Evolutionary conservation across 2,888 invertebrate genomes (phyloP), one percentile per base, ranked within the genome.

Genomic region (Stenodema calcarata): DNA sequence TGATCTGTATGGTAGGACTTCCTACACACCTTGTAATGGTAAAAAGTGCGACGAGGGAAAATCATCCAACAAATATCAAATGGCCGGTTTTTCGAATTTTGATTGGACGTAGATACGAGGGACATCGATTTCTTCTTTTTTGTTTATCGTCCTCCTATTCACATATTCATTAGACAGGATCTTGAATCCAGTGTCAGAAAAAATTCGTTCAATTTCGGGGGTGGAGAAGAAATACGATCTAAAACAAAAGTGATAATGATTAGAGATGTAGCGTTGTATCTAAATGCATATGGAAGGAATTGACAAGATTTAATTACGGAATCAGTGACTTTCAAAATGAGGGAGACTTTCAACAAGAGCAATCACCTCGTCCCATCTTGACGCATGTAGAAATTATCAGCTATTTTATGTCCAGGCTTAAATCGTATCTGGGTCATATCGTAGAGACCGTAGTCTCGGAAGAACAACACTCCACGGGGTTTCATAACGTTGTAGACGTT

Each of bases 401-500:
- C 91, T 80, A 99, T 96, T 91, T 99, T 98, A 90, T 97, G 95
- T 0, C 98, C 98, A 0, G 97, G 94, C 88, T 96, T 96, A 91
- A 99, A 99, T 47, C 99, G 93, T 80, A 99, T 90, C 92, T 99
- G 98, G 0, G 99, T 97, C 95, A 99, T 97, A 91, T 99, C 99
- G 90, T 98, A 96, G 0, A 97, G 92, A 0, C 98, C 99, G 91
- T 99, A 99, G 91, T 99, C 99, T 88, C 99, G 92, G 89, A 99
- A 95, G 23, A 99, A 91, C 0, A 99, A 91, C 47, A 95, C 91
- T 0, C 98, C 99, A 0, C 96, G 97, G 0, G 95, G 94, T 62
- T 93, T 94, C 0, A 96, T 91, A 0, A 94, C 92, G 83, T 93
- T 91, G 88, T 91, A 93, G 0, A 98, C 92, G 90, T 96, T 96